Evolutionary conservation across 2,888 invertebrate species (phyloP), one percentile per base, ranked within the genome.

Genomic region (Hemaris fuciformis): DNA sequence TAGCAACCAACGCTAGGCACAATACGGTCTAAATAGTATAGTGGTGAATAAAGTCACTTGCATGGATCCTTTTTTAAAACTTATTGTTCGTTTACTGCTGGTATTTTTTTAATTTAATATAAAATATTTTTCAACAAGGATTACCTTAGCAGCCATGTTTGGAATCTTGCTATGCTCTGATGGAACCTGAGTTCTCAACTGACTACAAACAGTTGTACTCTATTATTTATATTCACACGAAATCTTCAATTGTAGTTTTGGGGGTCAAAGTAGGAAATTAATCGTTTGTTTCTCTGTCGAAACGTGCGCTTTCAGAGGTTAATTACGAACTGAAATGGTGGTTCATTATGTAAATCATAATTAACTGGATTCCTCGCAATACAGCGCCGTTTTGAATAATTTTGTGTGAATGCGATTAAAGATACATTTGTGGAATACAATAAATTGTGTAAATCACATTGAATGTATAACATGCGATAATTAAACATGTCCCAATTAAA

Each of bases 131-230:
- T 34, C 5, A 45, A 38, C 7, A 22, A 38, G 22, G 53, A 25
- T 78, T 83, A 86, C 86, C 85, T 85, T 85, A 72, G 80, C 80
- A 73, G 84, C 82, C 85, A 85, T 87, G 74, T 64, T 56, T 69
- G 61, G 57, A 75, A 64, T 64, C 63, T 57, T 75, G 72, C 74
- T 77, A 71, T 76, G 71, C 70, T 74, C 74, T 75, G 64, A 46
- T 67, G 59, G 57, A 61, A 61, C 34, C 45, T 57, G 18, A n/a
- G 70, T 68, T 69, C 68, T 76, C 74, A 73, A 72, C 72, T 87
- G 83, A 77, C 76, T 69, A 71, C 74, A 76, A 73, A 72, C 75
- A 63, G 71, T 66, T 69, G 58, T 66, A 73, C 68, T 73, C 75
- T 66, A 75, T 77, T 80, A 81, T 87, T 85, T 87, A 87, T 87